Percentiles rank a stretch among this genome's conserved stretches.
These are phyloP conservation scores for Zelostemma sp. DNA, from an alignment of 1,140 invertebrate genomes.

Conservation along the genomic window DNA sequence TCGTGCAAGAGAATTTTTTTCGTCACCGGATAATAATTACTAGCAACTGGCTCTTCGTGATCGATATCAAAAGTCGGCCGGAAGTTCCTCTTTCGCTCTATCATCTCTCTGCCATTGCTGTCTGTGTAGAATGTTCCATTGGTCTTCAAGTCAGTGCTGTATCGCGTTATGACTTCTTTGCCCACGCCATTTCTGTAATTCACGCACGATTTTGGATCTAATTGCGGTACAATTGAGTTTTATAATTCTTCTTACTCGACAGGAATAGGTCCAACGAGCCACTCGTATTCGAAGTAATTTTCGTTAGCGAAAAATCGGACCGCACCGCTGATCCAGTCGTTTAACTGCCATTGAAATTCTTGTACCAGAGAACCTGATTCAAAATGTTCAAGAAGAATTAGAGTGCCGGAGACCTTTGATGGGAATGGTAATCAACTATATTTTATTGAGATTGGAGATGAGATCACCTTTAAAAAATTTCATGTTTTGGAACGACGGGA, in stretches of 20 bases:
- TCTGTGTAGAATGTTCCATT: too few species aligned
- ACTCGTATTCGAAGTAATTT: conserved; percentile 87
- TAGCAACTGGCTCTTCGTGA: too few species aligned
- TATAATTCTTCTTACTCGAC: conserved; percentile 77
- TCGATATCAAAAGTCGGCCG: too few species aligned
- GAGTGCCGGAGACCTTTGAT: too few species aligned
- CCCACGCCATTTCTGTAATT: conserved; percentile 77
- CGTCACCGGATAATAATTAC: too few species aligned
- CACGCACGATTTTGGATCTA: too few species aligned
- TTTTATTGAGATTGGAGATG: too few species aligned
- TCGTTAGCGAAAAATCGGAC: conserved; percentile 80
- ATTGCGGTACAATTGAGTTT: too few species aligned
- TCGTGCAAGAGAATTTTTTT: too few species aligned
- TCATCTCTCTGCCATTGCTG: too few species aligned
- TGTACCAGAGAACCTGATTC: conserved; percentile 78
- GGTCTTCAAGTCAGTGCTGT: too few species aligned
- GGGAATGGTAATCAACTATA: not conserved
- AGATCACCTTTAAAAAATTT: conserved; percentile 18
- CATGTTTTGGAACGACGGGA: not conserved
- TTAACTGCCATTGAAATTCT: conserved; percentile 85
- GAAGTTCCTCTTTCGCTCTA: too few species aligned
- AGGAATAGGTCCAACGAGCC: conserved; percentile 94
- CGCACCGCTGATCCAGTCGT: conserved; percentile 85
- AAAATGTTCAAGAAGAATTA: not conserved
- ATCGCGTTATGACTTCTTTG: conserved; percentile 87